Conservation (phyloP, 2,113 vertebrate genomes). For the Chaetodon trifascialis region DNA sequence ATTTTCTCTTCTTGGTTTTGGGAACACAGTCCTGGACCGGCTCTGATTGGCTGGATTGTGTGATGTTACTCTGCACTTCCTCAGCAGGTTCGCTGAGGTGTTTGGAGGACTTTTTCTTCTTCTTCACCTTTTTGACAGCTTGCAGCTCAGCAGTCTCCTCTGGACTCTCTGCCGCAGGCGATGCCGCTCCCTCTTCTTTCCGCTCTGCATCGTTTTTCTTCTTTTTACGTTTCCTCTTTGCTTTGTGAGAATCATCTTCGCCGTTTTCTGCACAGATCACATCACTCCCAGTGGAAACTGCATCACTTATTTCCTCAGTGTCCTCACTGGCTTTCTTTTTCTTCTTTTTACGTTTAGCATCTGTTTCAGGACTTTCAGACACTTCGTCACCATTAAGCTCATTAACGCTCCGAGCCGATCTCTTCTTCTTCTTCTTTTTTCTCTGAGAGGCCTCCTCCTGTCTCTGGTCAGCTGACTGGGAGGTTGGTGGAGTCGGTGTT, state of each 20-base stretch:
- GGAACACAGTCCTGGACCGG: background rate
- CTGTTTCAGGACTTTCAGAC: constrained; percentile 6
- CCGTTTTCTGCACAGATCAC: background rate
- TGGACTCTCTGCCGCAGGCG: constrained; percentile 12
- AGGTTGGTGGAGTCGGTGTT: background rate
- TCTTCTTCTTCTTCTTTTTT: constrained; percentile 41
- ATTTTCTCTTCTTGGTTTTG: constrained; percentile 5
- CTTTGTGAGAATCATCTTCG: background rate
- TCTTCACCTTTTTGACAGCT: constrained; percentile 26
- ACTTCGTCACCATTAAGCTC: background rate
- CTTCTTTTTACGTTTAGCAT: constrained; percentile 53
- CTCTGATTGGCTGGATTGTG: background rate
- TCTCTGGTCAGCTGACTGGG: background rate
- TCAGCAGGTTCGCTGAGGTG: background rate
- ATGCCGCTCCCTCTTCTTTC: background rate
- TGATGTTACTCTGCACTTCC: background rate
- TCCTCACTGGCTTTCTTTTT: constrained; percentile 43
- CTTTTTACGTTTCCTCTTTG: constrained; percentile 65
- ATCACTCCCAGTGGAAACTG: background rate
- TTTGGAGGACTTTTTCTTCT: constrained; percentile 62
- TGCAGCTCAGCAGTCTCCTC: constrained; percentile 8
- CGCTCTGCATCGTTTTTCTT: constrained; percentile 30
- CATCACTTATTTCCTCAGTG: background rate
- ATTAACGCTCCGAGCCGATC: background rate
- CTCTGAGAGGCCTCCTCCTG: constrained; percentile 27